Base-by-base conservation (phyloP, 2,797 vertebrate genomes). In the Chloroceryle amazona region DNA sequence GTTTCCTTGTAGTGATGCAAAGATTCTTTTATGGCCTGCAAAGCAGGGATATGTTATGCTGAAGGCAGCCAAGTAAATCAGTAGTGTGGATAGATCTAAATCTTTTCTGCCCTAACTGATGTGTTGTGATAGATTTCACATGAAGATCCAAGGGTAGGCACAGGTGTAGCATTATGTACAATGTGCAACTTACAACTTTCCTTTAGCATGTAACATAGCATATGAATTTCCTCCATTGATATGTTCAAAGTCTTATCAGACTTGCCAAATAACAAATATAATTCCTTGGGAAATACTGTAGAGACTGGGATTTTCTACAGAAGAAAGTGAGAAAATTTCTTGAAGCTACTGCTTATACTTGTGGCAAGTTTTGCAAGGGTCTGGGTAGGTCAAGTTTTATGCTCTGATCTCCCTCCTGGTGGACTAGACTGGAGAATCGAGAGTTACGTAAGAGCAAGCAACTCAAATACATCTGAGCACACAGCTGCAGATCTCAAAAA, bases 401-500 rank as follows among this genome's bases (percentile, higher is more conserved):
- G 7, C 37, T 13, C 41, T 52, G 29, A 14, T n/a, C 4, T 70
- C 51, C 46, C 0, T 54, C 52, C n/a, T 23, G 1, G 37, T n/a
- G 10, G 16, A 31, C 10, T 33, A 28, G 51, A 10, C 14, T 25
- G 29, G 65, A 47, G 14, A 33, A 37, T 81, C 28, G 70, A 60
- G 76, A 58, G 82, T 91, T 94, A 91, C 84, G 26, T 10, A 87
- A 83, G 28, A 11, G 67, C 22, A 63, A 81, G 73, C 41, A 72
- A 49, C 21, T n/a, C 58, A 93, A 84, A 72, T 42, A 46, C n/a
- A 51, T 70, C 16, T 3, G 41, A 42, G 57, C 4, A 13, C 39
- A n/a, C 61, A 96, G 94, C 85, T 93, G 80, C 70, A 73, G 62
- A 44, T 65, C 42, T 68, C 46, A 46, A 8, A 42, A 55, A 90